Percentiles rank a stretch among this genome's conserved stretches.
Conservation (phyloP, 2,888 invertebrate species). For the Amorpha juglandis region DNA sequence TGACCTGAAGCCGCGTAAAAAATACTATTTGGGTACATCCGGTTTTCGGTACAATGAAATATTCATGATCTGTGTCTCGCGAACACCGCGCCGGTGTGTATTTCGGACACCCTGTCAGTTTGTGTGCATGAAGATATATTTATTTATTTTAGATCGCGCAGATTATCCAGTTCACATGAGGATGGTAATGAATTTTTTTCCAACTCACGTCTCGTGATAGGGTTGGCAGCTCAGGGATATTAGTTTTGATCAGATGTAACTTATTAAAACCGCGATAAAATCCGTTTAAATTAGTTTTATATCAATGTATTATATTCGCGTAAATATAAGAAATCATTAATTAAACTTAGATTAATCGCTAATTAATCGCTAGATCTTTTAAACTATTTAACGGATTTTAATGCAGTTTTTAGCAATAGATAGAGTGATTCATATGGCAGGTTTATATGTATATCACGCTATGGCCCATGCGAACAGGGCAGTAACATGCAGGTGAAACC, state of each 20-base stretch:
- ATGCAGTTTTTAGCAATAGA: too few relatives aligned
- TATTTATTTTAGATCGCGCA: slow-evolving; percentile 20
- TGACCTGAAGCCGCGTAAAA: neutral
- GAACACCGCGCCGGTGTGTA: neutral
- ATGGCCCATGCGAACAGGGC: too few relatives aligned
- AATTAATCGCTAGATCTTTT: too few relatives aligned
- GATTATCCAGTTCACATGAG: slow-evolving; percentile 19
- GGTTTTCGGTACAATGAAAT: slow-evolving; percentile 21
- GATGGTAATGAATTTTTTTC: slow-evolving; percentile 30
- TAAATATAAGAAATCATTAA: too few relatives aligned
- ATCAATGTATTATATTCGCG: too few relatives aligned
- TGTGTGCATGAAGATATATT: slow-evolving; percentile 17
- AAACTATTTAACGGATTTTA: too few relatives aligned
- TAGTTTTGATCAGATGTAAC: neutral
- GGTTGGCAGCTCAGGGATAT: neutral
- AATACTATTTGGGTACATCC: slow-evolving; percentile 6
- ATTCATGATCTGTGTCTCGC: slow-evolving; percentile 20
- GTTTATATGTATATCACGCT: too few relatives aligned
- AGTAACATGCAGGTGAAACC: too few relatives aligned
- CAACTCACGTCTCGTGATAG: slow-evolving; percentile 2
- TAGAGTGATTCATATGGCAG: too few relatives aligned
- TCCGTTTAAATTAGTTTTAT: too few relatives aligned
- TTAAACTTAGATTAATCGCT: too few relatives aligned
- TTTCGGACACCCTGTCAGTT: slow-evolving; percentile 14
- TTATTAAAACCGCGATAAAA: too few relatives aligned